phyloP scores from a whole-genome alignment of 1,140 invertebrate genomes.

The Drepana arcuata region DNA sequence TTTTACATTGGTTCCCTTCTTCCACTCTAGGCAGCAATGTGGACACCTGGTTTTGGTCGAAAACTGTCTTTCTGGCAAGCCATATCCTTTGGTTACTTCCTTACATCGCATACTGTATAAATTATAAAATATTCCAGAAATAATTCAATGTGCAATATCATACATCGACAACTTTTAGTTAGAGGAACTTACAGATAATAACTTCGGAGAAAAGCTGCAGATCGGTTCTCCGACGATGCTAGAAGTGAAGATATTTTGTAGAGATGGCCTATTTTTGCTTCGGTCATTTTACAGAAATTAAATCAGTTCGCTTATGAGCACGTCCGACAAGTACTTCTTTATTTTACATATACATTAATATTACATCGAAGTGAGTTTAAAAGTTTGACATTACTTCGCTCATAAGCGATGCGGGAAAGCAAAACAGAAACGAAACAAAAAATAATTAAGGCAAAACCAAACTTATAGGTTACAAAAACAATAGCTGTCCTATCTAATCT shows the following conservation, averaged over 20 bases:
- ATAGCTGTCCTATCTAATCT: too few relatives aligned
- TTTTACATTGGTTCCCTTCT: conserved; percentile 21
- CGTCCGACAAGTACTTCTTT: too few relatives aligned
- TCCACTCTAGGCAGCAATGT: conserved; percentile 46
- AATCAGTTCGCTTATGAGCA: too few relatives aligned
- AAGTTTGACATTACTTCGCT: too few relatives aligned
- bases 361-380: too few relatives aligned
- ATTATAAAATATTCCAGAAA: neutral
- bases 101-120: conserved; percentile 37
- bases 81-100: conserved; percentile 27
- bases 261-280: conserved; percentile 35
- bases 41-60: conserved; percentile 35
- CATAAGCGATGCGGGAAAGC: too few relatives aligned
- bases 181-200: conserved; percentile 57
- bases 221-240: conserved; percentile 12
- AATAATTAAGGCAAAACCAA: too few relatives aligned
- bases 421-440: too few relatives aligned
- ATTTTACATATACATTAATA: too few relatives aligned
- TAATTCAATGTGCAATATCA: too few relatives aligned
- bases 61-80: conserved; percentile 41
- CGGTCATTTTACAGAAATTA: conserved; percentile 26
- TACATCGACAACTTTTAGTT: too few relatives aligned
- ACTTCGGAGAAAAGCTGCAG: conserved; percentile 33
- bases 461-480: too few relatives aligned
- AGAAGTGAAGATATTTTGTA: conserved; percentile 33